These are phyloP conservation scores for Dicyrtoma fusca DNA, from an alignment of 2,888 invertebrate species.

Conservation along the genomic window DNA sequence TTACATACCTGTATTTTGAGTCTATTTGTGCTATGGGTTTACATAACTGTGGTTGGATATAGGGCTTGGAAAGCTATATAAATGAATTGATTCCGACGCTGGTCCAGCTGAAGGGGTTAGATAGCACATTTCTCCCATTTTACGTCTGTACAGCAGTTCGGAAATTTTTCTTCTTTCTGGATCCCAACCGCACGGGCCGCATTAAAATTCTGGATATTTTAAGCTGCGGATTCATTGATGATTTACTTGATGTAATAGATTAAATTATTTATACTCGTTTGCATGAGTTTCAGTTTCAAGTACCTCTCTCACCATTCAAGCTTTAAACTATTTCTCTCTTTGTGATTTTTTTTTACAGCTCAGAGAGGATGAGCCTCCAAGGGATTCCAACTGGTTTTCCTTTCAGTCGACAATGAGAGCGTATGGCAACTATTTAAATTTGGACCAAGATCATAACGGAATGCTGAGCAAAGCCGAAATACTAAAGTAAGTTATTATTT, in stretches of 20 bases:
- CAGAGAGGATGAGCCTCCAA: slow-evolving; percentile 79
- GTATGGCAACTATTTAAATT: slow-evolving; percentile 89
- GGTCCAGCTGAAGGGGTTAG: slow-evolving; percentile 84
- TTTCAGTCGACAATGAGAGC: slow-evolving; percentile 85
- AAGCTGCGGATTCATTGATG: slow-evolving; percentile 88
- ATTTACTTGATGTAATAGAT: slow-evolving; percentile 78
- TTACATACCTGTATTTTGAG: not conserved
- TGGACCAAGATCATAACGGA: slow-evolving; percentile 93
- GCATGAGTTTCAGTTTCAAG: not conserved
- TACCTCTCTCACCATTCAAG: not conserved
- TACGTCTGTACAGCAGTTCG: slow-evolving; percentile 92
- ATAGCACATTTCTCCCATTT: slow-evolving; percentile 92
- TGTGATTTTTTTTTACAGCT: slow-evolving; percentile 63
- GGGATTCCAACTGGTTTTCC: slow-evolving; percentile 91
- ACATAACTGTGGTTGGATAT: slow-evolving; percentile 53
- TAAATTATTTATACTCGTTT: not conserved
- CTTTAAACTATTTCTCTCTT: not conserved
- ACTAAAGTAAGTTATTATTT: slow-evolving; percentile 67
- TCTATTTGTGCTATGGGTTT: not conserved
- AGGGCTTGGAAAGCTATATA: slow-evolving; percentile 95
- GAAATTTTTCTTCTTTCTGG: slow-evolving; percentile 94
- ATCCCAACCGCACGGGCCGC: slow-evolving; percentile 82
- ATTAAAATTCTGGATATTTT: slow-evolving; percentile 90
- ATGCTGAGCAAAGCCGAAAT: slow-evolving; percentile 91
- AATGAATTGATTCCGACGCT: slow-evolving; percentile 89